A percentile compares a stretch with the other conserved stretches of the same genome.
phyloP scores from a whole-genome alignment of 2,113 vertebrate species.

The Albula goreensis region DNA sequence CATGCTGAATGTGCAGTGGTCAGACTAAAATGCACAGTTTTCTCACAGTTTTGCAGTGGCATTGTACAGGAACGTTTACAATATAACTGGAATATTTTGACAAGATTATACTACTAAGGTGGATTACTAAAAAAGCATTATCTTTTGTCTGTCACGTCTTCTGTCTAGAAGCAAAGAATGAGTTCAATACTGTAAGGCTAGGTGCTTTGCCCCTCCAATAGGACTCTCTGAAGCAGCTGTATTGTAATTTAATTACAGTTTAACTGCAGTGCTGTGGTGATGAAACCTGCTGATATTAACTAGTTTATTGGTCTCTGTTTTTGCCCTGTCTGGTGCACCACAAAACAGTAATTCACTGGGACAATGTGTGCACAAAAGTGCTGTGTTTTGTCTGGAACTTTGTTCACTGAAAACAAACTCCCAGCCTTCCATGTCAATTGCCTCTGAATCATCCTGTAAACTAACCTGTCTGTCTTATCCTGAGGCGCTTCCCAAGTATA shows the following conservation, averaged over 20 bases:
- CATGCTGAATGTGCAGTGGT: neutral
- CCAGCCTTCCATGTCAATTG: neutral
- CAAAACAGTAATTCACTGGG: neutral
- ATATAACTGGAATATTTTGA: neutral
- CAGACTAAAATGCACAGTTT: neutral
- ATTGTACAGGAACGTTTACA: neutral
- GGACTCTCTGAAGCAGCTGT: neutral
- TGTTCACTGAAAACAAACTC: slow-evolving; percentile 6
- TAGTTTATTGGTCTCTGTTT: neutral
- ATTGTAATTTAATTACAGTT: neutral
- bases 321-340: neutral
- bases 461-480: neutral
- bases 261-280: neutral
- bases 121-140: neutral
- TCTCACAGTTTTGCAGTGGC: neutral
- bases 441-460: neutral
- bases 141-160: neutral
- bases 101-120: neutral
- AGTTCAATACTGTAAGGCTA: neutral
- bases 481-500: slow-evolving; percentile 1
- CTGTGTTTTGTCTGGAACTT: neutral
- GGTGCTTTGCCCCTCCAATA: neutral
- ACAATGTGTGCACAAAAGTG: neutral
- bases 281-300: neutral
- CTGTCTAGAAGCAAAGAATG: neutral